Base-by-base conservation (phyloP, 2,797 vertebrate species). In the Denticeps clupeoides region DNA sequence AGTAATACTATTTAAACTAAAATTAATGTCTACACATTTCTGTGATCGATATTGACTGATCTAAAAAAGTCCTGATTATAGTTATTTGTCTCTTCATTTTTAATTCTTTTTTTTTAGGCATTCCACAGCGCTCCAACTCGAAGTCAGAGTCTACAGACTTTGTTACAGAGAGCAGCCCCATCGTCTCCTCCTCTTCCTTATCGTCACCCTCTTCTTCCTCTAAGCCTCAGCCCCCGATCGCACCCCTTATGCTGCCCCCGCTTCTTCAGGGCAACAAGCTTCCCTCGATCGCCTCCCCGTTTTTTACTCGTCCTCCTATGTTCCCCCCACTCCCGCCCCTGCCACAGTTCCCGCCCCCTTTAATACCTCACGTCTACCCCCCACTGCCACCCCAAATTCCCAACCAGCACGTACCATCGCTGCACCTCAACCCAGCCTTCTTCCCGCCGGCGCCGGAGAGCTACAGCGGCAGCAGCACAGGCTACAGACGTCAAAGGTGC, bases 391-490 rank as follows among this genome's bases (percentile, higher is more conserved):
- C 84, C 35, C 80, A 77, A 53, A 74, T 87, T 70, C 47, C 80
- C 47, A 51, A 71, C 74, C 19, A 81, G 64, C 63, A 81, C 48
- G 0, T 82, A 73, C 43, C 85, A 64, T 59, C 84, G 77, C 77
- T 90, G 35, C 88, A 93, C 67, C 74, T 90, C 64, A 91, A 93
- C 55, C 89, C 90, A 1, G 85, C 89, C 33, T 90, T 90, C 72
- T 89, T 94, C 66, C 79, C 74, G 3, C 80, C 65, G 2, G 48
- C 48, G 13, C 72, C 65, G 11, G 76, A 78, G 1, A 64, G 59
- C 4, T 70, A 70, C 46, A 64, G 55, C 70, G 73, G 60, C 38
- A 66, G 47, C 70, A 71, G 58, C 61, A 68, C 61, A 7, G 11
- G 19, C 3, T 74, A 74, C 59, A 61, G 38, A 54, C 69, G 68